Evolutionary conservation across 2,113 vertebrate genomes (phyloP).

Genomic region (Indicator maculatus): DNA sequence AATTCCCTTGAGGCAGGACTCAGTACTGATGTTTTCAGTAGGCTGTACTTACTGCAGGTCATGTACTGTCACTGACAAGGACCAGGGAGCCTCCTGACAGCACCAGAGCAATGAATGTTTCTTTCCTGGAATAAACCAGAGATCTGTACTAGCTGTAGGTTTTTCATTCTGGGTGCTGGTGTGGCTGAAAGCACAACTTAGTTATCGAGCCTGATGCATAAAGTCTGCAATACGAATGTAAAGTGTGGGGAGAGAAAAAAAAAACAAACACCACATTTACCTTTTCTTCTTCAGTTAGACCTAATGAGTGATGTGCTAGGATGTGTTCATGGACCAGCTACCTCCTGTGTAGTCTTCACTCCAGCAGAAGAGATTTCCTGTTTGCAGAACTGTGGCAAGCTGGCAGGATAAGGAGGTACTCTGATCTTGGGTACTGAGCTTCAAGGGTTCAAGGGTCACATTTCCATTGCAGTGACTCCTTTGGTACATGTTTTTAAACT

Average conservation of each 20-base stretch:
- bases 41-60: background rate
- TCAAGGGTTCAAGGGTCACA: background rate
- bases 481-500: background rate
- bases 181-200: slow-evolving; percentile 28
- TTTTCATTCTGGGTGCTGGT: background rate
- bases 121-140: background rate
- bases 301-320: background rate
- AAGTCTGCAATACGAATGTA: slow-evolving; percentile 51
- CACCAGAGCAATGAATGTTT: background rate
- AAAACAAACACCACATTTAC: too few species aligned
- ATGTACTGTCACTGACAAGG: background rate
- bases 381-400: background rate
- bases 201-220: background rate
- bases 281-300: background rate
- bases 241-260: background rate
- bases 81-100: background rate
- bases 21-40: background rate
- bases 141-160: background rate
- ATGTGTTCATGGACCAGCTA: background rate
- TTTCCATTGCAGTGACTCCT: background rate
- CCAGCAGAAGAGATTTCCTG: background rate
- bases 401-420: slow-evolving; percentile 16
- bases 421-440: slow-evolving; percentile 30
- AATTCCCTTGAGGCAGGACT: background rate
- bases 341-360: background rate